Evolutionary conservation across 2,113 vertebrate species (phyloP), one percentile per base, ranked within the genome.

Genomic region (Gambusia affinis): DNA sequence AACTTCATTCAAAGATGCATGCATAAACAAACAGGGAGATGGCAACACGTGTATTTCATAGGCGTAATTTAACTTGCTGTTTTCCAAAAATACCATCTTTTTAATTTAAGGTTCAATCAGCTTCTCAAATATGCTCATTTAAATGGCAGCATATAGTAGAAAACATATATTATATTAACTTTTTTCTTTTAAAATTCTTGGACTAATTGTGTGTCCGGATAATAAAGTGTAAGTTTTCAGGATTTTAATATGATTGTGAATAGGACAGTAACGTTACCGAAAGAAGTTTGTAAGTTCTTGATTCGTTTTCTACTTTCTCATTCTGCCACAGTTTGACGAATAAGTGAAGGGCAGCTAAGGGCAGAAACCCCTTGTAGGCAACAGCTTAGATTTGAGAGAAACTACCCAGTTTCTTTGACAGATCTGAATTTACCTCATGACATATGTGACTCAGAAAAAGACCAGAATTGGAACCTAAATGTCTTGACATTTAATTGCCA

Each of bases 401-500:
- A 76, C 70, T 77, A 84, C 85, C 77, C 70, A 29, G 65, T 42
- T 70, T 82, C 64, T 87, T 85, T 89, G 87, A 86, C 91, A 87
- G 42, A 62, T 85, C 80, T 73, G 81, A 86, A 88, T 91, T 88
- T 85, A 79, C 73, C 37, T 79, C 72, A 80, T 87, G 90, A 91
- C 82, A 91, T 91, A 84, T 87, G 77, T 85, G 90, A 88, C 82
- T 91, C 82, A 82, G 88, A 82, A 83, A 66, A 84, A 76, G 81
- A 85, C 60, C 76, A 84, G 84, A 90, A 91, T 86, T 88, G 88
- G 84, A 92, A 92, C 91, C 89, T 87, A 91, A 93, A 93, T 93
- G 91, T 85, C 92, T 92, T 92, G 92, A 92, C 92, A 93, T 93
- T 93, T 93, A 92, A 90, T 91, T 87, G 89, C 87, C 87, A 91